These are phyloP conservation scores for Danaus chrysippus DNA, from an alignment of 2,888 invertebrate genomes.

Conservation along the genomic window DNA sequence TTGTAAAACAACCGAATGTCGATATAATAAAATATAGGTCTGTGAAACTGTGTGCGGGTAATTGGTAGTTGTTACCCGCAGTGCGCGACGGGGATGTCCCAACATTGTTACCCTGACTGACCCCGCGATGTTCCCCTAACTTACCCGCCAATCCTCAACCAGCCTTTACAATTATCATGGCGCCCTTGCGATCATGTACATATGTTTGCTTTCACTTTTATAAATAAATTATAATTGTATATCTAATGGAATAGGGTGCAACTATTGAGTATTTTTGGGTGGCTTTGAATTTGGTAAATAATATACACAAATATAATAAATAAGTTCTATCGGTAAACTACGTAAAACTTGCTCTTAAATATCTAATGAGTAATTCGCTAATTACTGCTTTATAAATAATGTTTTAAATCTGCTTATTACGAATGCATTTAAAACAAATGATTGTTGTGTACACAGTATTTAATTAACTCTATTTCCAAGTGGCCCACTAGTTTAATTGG, in stretches of 20 bases:
- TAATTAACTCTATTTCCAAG: conserved; percentile 76
- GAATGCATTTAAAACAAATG: conserved; percentile 58
- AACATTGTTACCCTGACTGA: conserved; percentile 28
- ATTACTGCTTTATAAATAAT: conserved; percentile 7
- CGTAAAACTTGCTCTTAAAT: not conserved
- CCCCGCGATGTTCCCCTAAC: conserved; percentile 59
- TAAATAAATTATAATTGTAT: conserved; percentile 70
- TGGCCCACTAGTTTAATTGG: conserved; percentile 77
- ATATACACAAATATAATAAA: not conserved
- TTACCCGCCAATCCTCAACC: conserved; percentile 56
- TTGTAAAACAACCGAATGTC: conserved; percentile 21
- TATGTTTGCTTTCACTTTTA: conserved; percentile 70
- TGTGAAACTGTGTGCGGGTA: conserved; percentile 36
- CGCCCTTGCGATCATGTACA: conserved; percentile 62
- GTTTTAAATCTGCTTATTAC: conserved; percentile 13
- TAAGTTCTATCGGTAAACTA: too few species aligned
- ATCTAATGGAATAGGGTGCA: conserved; percentile 60
- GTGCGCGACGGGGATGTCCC: conserved; percentile 50
- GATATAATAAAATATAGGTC: conserved; percentile 45
- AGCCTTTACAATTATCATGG: conserved; percentile 42
- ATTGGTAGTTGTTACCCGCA: conserved; percentile 56
- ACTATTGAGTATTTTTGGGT: not conserved
- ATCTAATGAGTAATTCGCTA: not conserved
- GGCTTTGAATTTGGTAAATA: not conserved
- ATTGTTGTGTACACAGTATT: conserved; percentile 59